Evolutionary conservation across 2,888 invertebrate species (phyloP).

Genomic region (Anagyrus pseudococci): DNA sequence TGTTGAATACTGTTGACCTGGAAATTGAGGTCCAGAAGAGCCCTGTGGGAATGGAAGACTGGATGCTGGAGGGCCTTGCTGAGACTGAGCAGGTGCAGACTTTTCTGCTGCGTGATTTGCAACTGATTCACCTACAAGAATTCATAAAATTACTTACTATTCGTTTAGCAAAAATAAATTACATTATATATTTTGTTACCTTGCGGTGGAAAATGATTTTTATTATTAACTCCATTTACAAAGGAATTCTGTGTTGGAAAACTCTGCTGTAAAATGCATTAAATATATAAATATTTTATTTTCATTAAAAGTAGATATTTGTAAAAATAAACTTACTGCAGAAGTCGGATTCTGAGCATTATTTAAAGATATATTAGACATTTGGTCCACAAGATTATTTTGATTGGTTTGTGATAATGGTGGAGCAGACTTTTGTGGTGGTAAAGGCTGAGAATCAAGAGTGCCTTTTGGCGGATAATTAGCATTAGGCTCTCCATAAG

Average conservation of each 20-base stretch:
- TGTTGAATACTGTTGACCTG: constrained; percentile 35
- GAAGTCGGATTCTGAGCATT: constrained; percentile 46
- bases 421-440: constrained; percentile 47
- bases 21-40: constrained; percentile 30
- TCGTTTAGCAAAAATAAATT: not conserved
- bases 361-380: constrained; percentile 49
- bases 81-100: not conserved
- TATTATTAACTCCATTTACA: constrained; percentile 48
- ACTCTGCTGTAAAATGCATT: constrained; percentile 37
- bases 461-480: constrained; percentile 47
- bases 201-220: constrained; percentile 34
- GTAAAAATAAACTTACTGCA: constrained; percentile 34
- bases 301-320: not conserved
- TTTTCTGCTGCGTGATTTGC: not conserved
- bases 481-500: constrained; percentile 47
- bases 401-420: constrained; percentile 42
- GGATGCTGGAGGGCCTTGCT: constrained; percentile 32
- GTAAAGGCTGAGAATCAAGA: constrained; percentile 37
- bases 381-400: constrained; percentile 50
- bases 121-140: constrained; percentile 4
- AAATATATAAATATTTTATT: constrained; percentile 1
- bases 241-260: constrained; percentile 45
- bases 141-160: not conserved
- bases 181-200: constrained; percentile 10
- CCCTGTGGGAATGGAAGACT: constrained; percentile 29